Percentiles rank a stretch among this genome's conserved stretches.
Evolutionary conservation across 1,140 invertebrate genomes (phyloP).

Genomic region (Battus philenor): DNA sequence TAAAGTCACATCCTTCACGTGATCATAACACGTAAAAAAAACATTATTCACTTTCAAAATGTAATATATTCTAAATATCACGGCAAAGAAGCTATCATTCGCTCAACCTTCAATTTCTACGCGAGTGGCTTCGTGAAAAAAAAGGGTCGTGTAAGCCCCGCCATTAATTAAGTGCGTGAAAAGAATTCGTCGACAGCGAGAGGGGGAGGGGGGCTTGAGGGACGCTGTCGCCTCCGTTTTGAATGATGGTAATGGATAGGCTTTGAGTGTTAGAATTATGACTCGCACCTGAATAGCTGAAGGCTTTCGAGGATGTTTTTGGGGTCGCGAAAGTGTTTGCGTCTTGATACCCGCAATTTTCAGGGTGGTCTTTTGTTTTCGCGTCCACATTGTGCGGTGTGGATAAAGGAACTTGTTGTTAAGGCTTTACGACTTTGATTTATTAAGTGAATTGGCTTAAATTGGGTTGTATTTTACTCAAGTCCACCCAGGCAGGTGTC

Average conservation of each 20-base stretch:
- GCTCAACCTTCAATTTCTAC: conserved; percentile 16
- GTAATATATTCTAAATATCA: conserved; percentile 7
- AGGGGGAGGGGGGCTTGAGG: conserved; percentile 29
- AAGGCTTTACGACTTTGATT: too few species aligned
- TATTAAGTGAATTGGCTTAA: too few species aligned
- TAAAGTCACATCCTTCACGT: too few species aligned
- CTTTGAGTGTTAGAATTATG: conserved; percentile 46
- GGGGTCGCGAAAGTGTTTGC: conserved; percentile 23
- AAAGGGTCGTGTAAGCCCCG: conserved; percentile 52
- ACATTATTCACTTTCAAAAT: too few species aligned
- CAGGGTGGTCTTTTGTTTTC: too few species aligned
- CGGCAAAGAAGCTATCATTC: conserved; percentile 5
- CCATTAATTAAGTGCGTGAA: conserved; percentile 69
- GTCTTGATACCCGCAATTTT: too few species aligned
- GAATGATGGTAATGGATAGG: conserved; percentile 52
- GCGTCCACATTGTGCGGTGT: too few species aligned
- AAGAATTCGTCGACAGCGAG: conserved; percentile 40
- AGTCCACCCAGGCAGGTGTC: too few species aligned
- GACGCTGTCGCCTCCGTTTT: conserved; percentile 31
- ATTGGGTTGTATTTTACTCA: too few species aligned
- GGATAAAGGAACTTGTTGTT: too few species aligned
- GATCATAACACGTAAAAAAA: too few species aligned
- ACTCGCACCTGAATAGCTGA: conserved; percentile 33
- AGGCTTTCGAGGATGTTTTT: conserved; percentile 30
- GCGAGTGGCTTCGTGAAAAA: conserved; percentile 37